These are phyloP conservation scores for Platalea minor DNA, from an alignment of 2,797 vertebrate genomes.

Conservation along the genomic window DNA sequence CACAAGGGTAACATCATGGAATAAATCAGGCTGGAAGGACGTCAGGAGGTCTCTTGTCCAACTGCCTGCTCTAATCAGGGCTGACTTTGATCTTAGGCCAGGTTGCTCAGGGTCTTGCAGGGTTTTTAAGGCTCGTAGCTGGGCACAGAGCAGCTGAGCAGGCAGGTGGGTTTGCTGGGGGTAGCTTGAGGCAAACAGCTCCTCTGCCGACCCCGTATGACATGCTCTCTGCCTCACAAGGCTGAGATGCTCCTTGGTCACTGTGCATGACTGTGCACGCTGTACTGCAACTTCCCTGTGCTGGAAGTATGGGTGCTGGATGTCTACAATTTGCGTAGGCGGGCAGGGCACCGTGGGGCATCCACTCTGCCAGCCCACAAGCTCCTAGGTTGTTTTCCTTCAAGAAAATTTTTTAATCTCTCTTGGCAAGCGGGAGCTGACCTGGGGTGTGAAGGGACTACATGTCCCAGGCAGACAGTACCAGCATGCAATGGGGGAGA, in stretches of 20 bases:
- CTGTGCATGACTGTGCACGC: not conserved
- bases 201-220: fast-evolving
- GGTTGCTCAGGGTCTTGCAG: not conserved
- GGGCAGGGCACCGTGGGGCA: fast-evolving
- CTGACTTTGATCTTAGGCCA: not conserved
- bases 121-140: not conserved
- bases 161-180: not conserved
- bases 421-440: not conserved
- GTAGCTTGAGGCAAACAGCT: not conserved
- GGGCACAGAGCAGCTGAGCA: not conserved
- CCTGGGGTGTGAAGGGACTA: not conserved
- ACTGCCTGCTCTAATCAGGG: not conserved
- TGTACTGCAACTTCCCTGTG: too few relatives aligned
- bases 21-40: not conserved
- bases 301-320: not conserved
- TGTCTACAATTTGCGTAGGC: not conserved
- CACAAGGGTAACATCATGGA: not conserved
- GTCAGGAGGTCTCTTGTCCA: not conserved
- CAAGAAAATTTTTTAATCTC: not conserved
- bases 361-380: not conserved
- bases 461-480: not conserved
- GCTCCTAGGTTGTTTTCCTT: not conserved
- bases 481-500: too few relatives aligned
- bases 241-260: not conserved
- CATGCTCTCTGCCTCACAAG: not conserved